Base-by-base conservation (phyloP, 2,113 vertebrate genomes). In the Plotosus lineatus region DNA sequence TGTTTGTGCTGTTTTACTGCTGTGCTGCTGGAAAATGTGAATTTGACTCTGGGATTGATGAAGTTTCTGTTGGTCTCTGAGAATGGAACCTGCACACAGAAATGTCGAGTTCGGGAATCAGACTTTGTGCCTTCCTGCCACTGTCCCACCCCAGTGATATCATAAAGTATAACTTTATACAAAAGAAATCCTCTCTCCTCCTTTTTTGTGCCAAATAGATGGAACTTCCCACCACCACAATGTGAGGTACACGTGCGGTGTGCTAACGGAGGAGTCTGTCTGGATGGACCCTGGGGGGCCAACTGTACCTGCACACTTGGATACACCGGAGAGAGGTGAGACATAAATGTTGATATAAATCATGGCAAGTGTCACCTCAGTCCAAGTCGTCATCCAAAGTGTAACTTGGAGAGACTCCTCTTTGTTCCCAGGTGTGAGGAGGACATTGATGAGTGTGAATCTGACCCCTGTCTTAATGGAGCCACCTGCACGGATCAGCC, bases 231-330 rank as follows among this genome's bases (percentile, higher is more conserved):
- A 15, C 94, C 94, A 0, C 91, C 92, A 68, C 88, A 90, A 0
- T 99, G 98, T 31, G 90, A 91, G 5, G 85, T 88, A 79, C 93
- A 95, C 82, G 84, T 90, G 76, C 92, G 94, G 15, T 99, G 98
- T 82, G 87, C 90, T 2, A 92, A 93, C 0, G 93, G 94, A 0
- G 95, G 95, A 0, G 86, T 86, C 0, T 99, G 98, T 65, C 69
- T 89, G 4, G 93, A 88, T 0, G 94, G 93, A 0, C 78, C 85
- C 6, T 91, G 85, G 88, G 95, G 95, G 48, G 92, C 94, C 80
- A 97, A 98, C 92, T 99, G 97, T 89, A 95, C 92, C 50, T 99
- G 98, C 89, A 93, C 77, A 80, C 93, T 90, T 0, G 96, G 95
- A 19, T 96, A 94, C 86, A 87, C 86, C 0, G 96, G 96, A 1